These are phyloP conservation scores for Eufriesea mexicana DNA, from an alignment of 1,140 invertebrate genomes.

Conservation along the genomic window DNA sequence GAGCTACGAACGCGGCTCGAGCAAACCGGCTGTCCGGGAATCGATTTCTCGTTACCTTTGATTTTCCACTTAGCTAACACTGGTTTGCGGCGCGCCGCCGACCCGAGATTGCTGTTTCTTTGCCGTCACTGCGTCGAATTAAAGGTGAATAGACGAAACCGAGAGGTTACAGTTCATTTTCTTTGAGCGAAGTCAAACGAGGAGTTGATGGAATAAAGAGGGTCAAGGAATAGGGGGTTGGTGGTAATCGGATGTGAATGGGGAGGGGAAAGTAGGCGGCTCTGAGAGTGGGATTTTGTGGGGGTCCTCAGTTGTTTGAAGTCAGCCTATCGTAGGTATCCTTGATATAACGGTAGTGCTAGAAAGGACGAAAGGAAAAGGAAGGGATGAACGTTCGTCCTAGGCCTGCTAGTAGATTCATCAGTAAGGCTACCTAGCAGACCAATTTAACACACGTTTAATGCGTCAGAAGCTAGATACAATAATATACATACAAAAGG, in stretches of 20 bases:
- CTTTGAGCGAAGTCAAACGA: not conserved
- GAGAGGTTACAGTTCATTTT: not conserved
- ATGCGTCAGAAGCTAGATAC: too few relatives aligned
- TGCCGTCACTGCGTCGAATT: conserved; percentile 10
- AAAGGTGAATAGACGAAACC: not conserved
- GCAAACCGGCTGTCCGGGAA: conserved; percentile 15
- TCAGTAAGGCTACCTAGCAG: too few relatives aligned
- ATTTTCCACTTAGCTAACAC: conserved; percentile 48
- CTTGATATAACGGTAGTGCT: too few relatives aligned
- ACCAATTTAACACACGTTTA: too few relatives aligned
- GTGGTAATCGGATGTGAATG: not conserved
- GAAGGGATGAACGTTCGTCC: too few relatives aligned
- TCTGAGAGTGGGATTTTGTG: not conserved
- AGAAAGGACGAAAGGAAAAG: too few relatives aligned
- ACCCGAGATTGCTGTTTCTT: conserved; percentile 15
- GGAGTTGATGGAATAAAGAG: not conserved
- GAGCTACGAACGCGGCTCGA: not conserved
- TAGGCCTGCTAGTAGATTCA: too few relatives aligned
- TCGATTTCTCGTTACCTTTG: conserved; percentile 55
- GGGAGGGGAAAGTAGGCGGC: not conserved
- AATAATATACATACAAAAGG: too few relatives aligned
- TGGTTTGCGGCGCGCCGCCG: not conserved
- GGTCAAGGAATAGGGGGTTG: not conserved
- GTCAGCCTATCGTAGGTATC: too few relatives aligned
- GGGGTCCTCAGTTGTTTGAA: too few relatives aligned